Evolutionary conservation across 2,113 vertebrate genomes (phyloP).

Genomic region (Nothobranchius kuhntae): DNA sequence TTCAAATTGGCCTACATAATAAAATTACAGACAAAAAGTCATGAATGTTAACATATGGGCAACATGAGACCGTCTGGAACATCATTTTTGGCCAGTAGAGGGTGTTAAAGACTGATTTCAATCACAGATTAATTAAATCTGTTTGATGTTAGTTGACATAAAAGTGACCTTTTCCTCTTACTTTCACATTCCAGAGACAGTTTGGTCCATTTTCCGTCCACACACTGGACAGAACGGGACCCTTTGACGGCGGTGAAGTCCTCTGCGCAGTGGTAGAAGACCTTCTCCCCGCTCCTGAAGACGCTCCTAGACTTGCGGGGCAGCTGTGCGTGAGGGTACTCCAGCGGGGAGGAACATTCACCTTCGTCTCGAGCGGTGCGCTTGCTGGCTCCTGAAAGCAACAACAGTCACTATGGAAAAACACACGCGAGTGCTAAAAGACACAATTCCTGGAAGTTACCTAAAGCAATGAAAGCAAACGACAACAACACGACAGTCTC

Average conservation of each 20-base stretch:
- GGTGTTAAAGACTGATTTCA: background rate
- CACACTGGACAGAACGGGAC: slow-evolving; percentile 15
- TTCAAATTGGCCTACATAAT: no score
- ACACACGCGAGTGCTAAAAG: no score
- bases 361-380: slow-evolving; percentile 10
- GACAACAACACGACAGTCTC: slow-evolving; percentile 17
- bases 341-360: slow-evolving; percentile 25
- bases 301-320: background rate
- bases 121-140: background rate
- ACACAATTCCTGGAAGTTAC: slow-evolving; percentile 35
- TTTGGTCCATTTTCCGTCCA: slow-evolving; percentile 45
- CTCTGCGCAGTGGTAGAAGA: slow-evolving; percentile 45
- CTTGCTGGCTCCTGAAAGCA: background rate
- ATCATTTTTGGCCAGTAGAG: background rate
- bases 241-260: slow-evolving; percentile 21
- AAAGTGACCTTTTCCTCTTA: slow-evolving; percentile 25
- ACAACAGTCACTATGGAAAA: no score
- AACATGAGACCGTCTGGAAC: no score
- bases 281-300: slow-evolving; percentile 24
- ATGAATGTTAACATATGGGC: no score
- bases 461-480: slow-evolving; percentile 21
- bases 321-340: slow-evolving; percentile 14
- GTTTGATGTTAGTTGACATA: no score
- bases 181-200: slow-evolving; percentile 61
- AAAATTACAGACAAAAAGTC: no score